Conservation (phyloP, 2,888 invertebrate genomes). For the Platycheirus rosarum region DNA sequence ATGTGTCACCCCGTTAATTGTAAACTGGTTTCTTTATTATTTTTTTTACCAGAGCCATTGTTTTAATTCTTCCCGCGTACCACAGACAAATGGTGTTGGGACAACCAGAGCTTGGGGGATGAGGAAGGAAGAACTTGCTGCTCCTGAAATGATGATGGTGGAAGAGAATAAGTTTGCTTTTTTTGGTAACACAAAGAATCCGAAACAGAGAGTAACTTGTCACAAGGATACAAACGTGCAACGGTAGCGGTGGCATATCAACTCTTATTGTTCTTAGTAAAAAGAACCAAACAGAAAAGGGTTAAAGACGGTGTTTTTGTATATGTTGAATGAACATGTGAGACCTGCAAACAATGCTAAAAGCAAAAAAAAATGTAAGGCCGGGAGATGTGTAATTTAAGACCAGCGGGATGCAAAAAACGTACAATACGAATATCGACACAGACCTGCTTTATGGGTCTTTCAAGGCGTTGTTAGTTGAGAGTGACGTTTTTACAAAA, state of each 20-base stretch:
- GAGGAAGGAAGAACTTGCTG: slow-evolving; percentile 16
- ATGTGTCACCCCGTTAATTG: slow-evolving; percentile 70
- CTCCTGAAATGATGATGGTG: slow-evolving; percentile 32
- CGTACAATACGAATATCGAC: slow-evolving; percentile 8
- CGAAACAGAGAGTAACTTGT: slow-evolving; percentile 39
- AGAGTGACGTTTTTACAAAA: slow-evolving; percentile 4
- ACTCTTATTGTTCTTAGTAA: slow-evolving; percentile 51
- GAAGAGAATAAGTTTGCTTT: slow-evolving; percentile 25
- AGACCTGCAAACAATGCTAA: slow-evolving; percentile 43
- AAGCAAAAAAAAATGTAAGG: slow-evolving; percentile 14
- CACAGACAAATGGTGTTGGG: slow-evolving; percentile 12
- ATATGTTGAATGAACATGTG: slow-evolving; percentile 43
- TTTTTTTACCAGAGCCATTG: slow-evolving; percentile 31
- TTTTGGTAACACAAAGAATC: slow-evolving; percentile 24
- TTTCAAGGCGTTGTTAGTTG: background rate
- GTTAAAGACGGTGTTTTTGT: slow-evolving; percentile 35
- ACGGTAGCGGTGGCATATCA: slow-evolving; percentile 33
- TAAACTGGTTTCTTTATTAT: slow-evolving; percentile 36
- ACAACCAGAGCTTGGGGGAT: background rate
- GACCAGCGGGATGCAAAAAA: slow-evolving; percentile 44
- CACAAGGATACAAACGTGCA: slow-evolving; percentile 66
- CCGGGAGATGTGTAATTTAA: slow-evolving; percentile 62
- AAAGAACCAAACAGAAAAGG: slow-evolving; percentile 19
- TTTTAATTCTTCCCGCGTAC: slow-evolving; percentile 48
- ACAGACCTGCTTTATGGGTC: slow-evolving; percentile 9